Base-by-base conservation (phyloP, 2,797 vertebrate genomes). In the Pangasius djambal region DNA sequence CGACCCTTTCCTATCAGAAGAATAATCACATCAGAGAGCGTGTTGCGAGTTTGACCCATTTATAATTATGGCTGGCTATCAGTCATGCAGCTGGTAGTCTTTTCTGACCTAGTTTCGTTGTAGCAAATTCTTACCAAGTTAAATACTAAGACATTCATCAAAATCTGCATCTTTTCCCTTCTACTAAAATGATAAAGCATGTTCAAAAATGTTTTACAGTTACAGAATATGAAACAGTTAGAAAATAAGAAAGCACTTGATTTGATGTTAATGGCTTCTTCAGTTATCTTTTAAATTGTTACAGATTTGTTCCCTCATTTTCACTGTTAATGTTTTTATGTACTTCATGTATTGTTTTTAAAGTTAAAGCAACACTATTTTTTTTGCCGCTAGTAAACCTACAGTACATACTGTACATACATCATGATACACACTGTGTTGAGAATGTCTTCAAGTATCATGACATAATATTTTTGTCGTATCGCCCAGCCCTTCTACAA, bases 21-120 rank as follows among this genome's bases (percentile, higher is more conserved):
- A 89, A 79, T 89, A 89, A 89, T 89, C 77, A 89, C 89, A 87
- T 83, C 82, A 88, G 82, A 85, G 86, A 85, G 87, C 52, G 55
- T 81, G 61, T 63, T 72, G 84, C 86, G 72, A 81, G 86, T 86
- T 85, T 79, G 86, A 79, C 89, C 89, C 82, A 87, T 89, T 89
- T 89, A 87, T 87, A 86, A 88, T 88, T 91, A 81, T 52, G 55
- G 63, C 85, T 87, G 88, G 72, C 78, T 70, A 87, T 77, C 69
- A 89, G n/a, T 87, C 87, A 77, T 79, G 78, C 91, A 88, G 88
- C 86, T 88, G 86, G 59, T 85, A 70, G 87, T 81, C 59, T 82
- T 84, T 88, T 79, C 52, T 88, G 77, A 83, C 86, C 91, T 75
- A 91, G 50, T 69, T 67, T 85, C 63, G 9, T 67, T 59, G 59